Percentiles rank a stretch among this genome's conserved stretches.
phyloP scores from a whole-genome alignment of 2,797 vertebrate genomes.

The Squalus acanthias region DNA sequence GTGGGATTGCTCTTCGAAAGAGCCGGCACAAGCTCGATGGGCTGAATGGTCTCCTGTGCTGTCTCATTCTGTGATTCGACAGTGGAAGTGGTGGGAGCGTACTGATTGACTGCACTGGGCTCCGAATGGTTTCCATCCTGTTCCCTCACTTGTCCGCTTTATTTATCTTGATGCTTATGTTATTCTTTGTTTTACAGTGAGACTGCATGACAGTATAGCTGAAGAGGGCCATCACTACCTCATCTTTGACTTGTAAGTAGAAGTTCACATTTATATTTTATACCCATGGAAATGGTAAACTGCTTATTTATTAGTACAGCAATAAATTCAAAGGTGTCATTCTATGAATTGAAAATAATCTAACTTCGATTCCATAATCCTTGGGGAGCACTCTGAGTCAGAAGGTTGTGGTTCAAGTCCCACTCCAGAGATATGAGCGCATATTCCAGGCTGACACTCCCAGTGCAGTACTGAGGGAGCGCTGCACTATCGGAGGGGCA shows the following conservation, averaged over 20 bases:
- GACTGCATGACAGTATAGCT: slow-evolving; percentile 69
- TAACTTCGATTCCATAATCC: no score
- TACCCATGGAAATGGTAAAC: neutral
- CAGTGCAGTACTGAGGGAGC: no score
- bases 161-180: neutral
- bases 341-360: no score
- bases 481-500: no score
- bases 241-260: slow-evolving; percentile 73
- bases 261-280: slow-evolving; percentile 3
- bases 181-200: slow-evolving; percentile 51
- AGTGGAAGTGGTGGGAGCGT: neutral
- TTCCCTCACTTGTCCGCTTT: neutral
- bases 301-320: neutral
- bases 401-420: neutral
- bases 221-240: slow-evolving; percentile 71
- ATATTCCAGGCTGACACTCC: no score
- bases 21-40: neutral
- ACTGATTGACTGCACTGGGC: neutral
- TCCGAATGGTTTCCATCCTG: neutral
- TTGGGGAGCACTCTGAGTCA: neutral
- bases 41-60: neutral
- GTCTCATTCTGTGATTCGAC: neutral
- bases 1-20: neutral
- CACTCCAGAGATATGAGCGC: neutral
- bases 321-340: neutral